Evolutionary conservation across 2,888 invertebrate species (phyloP).

Genomic region (Cabera pusaria): DNA sequence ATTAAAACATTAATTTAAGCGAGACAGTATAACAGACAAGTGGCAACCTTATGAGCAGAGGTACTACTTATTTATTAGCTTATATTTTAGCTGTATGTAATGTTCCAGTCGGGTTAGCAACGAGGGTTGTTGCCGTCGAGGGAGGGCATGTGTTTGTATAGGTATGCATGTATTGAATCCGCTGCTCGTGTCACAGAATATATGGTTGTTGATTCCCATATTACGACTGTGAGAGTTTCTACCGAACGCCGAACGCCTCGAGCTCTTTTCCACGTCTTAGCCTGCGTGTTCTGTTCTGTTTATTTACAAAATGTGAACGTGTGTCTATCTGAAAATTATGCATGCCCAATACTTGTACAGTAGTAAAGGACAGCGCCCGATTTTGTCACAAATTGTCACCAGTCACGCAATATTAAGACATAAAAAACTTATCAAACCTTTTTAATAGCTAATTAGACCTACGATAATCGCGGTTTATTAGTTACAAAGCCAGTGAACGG

Average conservation of each 20-base stretch:
- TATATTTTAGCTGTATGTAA: constrained; percentile 1
- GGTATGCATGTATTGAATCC: constrained; percentile 1
- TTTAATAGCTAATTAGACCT: constrained; percentile 64
- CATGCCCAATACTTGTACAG: constrained; percentile 19
- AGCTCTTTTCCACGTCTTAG: not conserved
- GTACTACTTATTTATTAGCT: too few species aligned
- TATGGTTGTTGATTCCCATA: too few species aligned
- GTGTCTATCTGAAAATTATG: constrained; percentile 27
- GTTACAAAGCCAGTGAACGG: constrained; percentile 43
- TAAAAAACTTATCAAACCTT: constrained; percentile 71
- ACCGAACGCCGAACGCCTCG: constrained; percentile 3
- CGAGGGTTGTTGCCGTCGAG: constrained; percentile 17
- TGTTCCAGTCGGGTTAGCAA: constrained; percentile 20
- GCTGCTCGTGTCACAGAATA: not conserved
- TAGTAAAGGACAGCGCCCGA: constrained; percentile 41
- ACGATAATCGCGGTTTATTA: constrained; percentile 65
- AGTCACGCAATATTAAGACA: constrained; percentile 65
- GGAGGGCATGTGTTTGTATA: constrained; percentile 10
- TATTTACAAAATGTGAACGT: constrained; percentile 28
- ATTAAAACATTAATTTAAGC: too few species aligned
- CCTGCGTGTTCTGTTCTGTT: constrained; percentile 22
- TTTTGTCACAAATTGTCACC: constrained; percentile 53
- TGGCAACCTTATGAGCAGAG: too few species aligned
- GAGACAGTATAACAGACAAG: too few species aligned
- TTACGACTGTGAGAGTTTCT: constrained; percentile 6